Evolutionary conservation across 2,888 invertebrate species (phyloP).

Genomic region (Eristalis intricaria): DNA sequence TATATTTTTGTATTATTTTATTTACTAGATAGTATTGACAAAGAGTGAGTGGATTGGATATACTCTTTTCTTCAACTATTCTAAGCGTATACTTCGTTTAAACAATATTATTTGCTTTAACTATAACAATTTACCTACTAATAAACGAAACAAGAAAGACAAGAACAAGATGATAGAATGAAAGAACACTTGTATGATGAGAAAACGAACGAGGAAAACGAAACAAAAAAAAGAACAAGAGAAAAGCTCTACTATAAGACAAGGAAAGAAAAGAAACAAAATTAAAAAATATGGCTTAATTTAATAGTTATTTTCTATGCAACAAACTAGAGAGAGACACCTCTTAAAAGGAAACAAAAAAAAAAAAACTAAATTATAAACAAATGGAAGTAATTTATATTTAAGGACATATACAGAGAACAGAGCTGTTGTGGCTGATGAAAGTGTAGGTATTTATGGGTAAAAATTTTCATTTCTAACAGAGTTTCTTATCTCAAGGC

Average conservation of each 20-base stretch:
- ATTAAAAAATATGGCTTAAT: conserved; percentile 56
- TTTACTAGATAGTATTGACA: conserved; percentile 30
- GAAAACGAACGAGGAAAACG: not conserved
- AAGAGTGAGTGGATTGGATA: conserved; percentile 18
- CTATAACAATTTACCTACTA: not conserved
- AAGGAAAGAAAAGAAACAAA: conserved; percentile 18
- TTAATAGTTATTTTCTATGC: conserved; percentile 15
- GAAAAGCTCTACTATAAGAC: conserved; percentile 51
- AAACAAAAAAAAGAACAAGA: conserved; percentile 9
- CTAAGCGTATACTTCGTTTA: not conserved
- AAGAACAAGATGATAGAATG: conserved; percentile 50
- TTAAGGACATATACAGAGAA: conserved; percentile 29
- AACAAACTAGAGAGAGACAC: conserved; percentile 43
- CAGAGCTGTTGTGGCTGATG: conserved; percentile 37
- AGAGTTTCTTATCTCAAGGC: conserved; percentile 11
- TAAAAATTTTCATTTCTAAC: conserved; percentile 14
- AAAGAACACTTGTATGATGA: conserved; percentile 11
- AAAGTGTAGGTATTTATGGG: not conserved
- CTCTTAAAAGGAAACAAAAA: conserved; percentile 24
- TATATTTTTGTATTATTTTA: conserved; percentile 17
- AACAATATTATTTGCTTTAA: not conserved
- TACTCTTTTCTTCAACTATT: conserved; percentile 6
- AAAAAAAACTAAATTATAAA: conserved; percentile 17
- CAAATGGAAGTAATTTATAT: conserved; percentile 5
- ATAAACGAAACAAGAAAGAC: conserved; percentile 45